Percentiles rank a stretch among this genome's conserved stretches.
Conservation (phyloP, 2,797 vertebrate genomes). For the Xenentodon cancila region DNA sequence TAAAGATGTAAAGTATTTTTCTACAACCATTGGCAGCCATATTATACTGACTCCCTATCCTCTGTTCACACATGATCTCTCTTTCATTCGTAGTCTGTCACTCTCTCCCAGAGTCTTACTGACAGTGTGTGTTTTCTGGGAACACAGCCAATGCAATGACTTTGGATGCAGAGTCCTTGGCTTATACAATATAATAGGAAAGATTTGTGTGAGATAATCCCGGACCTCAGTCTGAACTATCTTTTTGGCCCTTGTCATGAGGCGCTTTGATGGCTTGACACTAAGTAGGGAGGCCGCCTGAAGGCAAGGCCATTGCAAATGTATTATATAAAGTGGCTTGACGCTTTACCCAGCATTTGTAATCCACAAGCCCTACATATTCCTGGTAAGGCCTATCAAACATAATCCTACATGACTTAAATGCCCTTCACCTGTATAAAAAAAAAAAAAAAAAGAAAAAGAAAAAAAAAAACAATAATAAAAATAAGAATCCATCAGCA, state of each 20-base stretch:
- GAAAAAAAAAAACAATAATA: conserved; percentile 8
- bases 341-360: conserved; percentile 78
- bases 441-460: conserved; percentile 47
- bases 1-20: conserved; percentile 63
- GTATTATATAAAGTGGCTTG: conserved; percentile 81
- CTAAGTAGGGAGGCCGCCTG: conserved; percentile 79
- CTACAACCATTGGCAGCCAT: conserved; percentile 66
- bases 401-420: conserved; percentile 84
- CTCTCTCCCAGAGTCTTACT: conserved; percentile 57
- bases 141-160: conserved; percentile 80
- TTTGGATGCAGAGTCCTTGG: conserved; percentile 84
- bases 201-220: conserved; percentile 85
- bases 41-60: conserved; percentile 58
- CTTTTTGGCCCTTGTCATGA: conserved; percentile 74
- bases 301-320: conserved; percentile 77
- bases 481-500: conserved; percentile 71
- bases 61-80: conserved; percentile 51
- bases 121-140: conserved; percentile 74
- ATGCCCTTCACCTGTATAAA: conserved; percentile 81
- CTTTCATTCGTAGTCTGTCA: conserved; percentile 49
- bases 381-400: conserved; percentile 81
- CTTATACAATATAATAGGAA: conserved; percentile 79
- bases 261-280: conserved; percentile 77
- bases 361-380: conserved; percentile 83
- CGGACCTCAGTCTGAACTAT: conserved; percentile 77